phyloP scores from a whole-genome alignment of 2,113 vertebrate species.

The Ammodytes dubius region DNA sequence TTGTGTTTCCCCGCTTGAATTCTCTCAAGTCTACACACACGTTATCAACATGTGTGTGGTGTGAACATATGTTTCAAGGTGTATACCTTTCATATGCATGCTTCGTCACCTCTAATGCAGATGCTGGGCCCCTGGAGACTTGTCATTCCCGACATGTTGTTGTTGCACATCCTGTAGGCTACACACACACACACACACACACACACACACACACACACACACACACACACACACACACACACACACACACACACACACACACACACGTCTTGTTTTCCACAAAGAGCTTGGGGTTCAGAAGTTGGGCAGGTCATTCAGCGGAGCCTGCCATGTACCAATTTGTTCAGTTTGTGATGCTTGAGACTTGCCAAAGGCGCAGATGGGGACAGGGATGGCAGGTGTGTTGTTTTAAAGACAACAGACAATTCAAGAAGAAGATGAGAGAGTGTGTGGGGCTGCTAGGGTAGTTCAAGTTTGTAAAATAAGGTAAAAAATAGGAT shows the following conservation, averaged over 20 bases:
- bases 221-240: not conserved
- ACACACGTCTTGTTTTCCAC: constrained; percentile 13
- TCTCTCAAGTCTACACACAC: not conserved
- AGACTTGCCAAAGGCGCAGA: constrained; percentile 9
- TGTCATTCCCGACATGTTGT: not conserved
- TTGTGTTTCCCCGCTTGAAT: not conserved
- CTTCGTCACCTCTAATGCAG: not conserved
- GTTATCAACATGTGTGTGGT: not conserved
- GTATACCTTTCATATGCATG: not conserved
- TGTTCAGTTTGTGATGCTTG: constrained; percentile 28
- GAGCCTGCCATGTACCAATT: not conserved
- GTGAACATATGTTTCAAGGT: not conserved
- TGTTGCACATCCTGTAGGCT: not conserved
- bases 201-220: too few species aligned
- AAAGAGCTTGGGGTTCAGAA: not conserved
- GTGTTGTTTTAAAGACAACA: constrained; percentile 20
- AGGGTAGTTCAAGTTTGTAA: not conserved
- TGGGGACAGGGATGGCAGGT: not conserved
- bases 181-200: too few species aligned
- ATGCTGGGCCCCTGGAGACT: not conserved
- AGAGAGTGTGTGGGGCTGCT: not conserved
- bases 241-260: too few species aligned
- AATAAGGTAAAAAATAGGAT: not conserved
- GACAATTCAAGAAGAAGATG: not conserved
- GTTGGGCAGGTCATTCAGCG: constrained; percentile 16